These are phyloP conservation scores for Chauna torquata DNA, from an alignment of 2,113 vertebrate genomes.

Conservation along the genomic window DNA sequence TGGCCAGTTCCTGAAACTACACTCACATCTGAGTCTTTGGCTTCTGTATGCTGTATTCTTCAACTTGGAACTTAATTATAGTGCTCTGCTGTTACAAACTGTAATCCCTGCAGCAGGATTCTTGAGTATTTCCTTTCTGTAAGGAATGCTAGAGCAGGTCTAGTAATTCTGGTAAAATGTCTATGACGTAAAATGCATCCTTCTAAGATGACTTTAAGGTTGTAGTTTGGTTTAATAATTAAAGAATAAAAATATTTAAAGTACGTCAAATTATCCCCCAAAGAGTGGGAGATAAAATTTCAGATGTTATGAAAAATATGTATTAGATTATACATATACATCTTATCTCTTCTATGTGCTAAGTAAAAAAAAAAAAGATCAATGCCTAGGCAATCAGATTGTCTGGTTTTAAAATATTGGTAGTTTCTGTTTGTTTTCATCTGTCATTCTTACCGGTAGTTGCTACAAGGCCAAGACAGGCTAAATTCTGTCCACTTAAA, in stretches of 20 bases:
- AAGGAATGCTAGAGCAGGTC: background rate
- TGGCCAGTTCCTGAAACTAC: background rate
- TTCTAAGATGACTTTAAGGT: background rate
- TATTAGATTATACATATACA: background rate
- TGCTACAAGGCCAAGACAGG: background rate
- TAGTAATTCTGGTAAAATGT: background rate
- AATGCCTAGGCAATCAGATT: background rate
- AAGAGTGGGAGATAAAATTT: background rate
- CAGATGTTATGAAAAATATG: background rate
- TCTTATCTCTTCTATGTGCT: background rate
- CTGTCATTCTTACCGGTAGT: background rate
- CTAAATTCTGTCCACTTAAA: background rate
- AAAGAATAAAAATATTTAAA: background rate
- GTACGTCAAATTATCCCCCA: background rate
- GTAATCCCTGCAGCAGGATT: background rate
- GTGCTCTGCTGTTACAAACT: background rate
- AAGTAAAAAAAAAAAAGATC: background rate
- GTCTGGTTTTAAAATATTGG: background rate
- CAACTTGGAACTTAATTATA: background rate
- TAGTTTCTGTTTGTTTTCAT: background rate
- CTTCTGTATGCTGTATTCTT: background rate
- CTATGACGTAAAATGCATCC: background rate
- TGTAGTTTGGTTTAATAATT: background rate
- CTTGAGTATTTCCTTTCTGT: background rate
- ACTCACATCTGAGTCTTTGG: background rate